These are phyloP conservation scores for Cheilosia variabilis DNA, from an alignment of 2,888 invertebrate genomes.

Conservation along the genomic window DNA sequence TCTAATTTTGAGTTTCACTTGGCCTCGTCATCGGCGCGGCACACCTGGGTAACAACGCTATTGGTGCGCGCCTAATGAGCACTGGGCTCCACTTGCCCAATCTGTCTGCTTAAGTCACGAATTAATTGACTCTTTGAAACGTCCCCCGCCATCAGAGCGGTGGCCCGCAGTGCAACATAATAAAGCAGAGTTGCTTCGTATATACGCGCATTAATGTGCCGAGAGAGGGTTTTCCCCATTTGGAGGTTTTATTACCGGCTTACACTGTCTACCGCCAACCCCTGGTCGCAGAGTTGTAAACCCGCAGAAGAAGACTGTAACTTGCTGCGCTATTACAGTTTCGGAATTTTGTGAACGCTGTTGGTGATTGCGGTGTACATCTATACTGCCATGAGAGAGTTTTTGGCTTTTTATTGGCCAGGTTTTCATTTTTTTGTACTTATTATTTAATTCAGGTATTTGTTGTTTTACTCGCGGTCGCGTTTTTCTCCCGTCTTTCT, in stretches of 20 bases:
- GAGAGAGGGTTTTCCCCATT: conserved; percentile 41
- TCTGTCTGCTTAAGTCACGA: conserved; percentile 52
- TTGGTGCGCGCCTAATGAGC: conserved; percentile 33
- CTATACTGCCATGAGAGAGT: conserved; percentile 28
- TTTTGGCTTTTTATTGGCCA: conserved; percentile 39
- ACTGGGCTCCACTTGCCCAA: conserved; percentile 42
- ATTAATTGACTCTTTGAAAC: conserved; percentile 51
- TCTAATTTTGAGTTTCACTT: conserved; percentile 58
- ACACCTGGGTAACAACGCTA: conserved; percentile 35
- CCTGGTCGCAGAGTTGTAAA: neutral
- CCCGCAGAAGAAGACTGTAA: conserved; percentile 7
- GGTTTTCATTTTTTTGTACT: conserved; percentile 48
- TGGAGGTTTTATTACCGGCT: conserved; percentile 48
- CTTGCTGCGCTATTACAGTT: conserved; percentile 13
- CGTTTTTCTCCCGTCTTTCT: conserved; percentile 32
- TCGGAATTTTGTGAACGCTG: conserved; percentile 16
- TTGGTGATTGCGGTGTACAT: no score
- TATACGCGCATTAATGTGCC: conserved; percentile 16
- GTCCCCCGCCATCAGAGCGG: neutral
- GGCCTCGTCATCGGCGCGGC: neutral
- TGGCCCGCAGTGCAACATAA: conserved; percentile 6
- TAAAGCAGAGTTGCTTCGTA: conserved; percentile 28
- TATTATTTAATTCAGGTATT: conserved; percentile 68
- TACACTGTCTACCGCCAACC: conserved; percentile 8
- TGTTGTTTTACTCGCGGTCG: neutral